Base-by-base conservation (phyloP, 64 coral and sea anemone species). In the Platygyra sinensis region DNA sequence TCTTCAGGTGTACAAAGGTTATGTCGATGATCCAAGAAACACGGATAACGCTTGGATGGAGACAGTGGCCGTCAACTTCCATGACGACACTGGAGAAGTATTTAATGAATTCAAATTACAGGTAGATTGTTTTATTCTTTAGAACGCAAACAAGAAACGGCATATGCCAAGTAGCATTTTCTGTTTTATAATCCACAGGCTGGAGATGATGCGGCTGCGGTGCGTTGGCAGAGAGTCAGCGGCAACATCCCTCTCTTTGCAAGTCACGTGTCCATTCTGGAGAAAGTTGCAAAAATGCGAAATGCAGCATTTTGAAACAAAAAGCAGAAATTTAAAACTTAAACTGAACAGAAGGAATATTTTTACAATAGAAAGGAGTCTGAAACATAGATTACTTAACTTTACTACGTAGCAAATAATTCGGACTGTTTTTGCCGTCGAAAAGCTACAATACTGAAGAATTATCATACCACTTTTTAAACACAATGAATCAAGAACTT, bases 191-290 rank as follows among this genome's bases (percentile, higher is more conserved):
- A 36, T 72, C 60, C 72, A 63, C 20, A 98, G 96, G 96, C 96
- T 73, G 96, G 96, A 87, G 96, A 98, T 91, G 96, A 98, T 76
- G 96, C 96, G 38, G 90, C 94, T 63, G 96, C 96, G 52, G 96
- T 98, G 62, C 93, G 96, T 60, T 98, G 96, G 96, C 96, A 98
- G 76, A 75, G 96, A 73, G 96, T 98, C 87, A 98, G 96, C 77
- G 96, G 96, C 27, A 98, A 98, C 73, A 98, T 98, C 31, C 96
- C 96, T 50, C 88, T 98, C 0, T 98, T 95, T 87, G 96, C 96
- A 49, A 98, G 91, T 89, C 96, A 98, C 87, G 85, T 95, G 73
- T 82, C 93, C 10, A 98, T 98, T 51, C 74, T 98, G 20, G 96
- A 98, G 54, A 98, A 93, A 90, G 96, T 98, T 4, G 93, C 96